Evolutionary conservation across 2,113 vertebrate genomes (phyloP), one percentile per base, ranked within the genome.

Genomic region (Callorhinus ursinus): DNA sequence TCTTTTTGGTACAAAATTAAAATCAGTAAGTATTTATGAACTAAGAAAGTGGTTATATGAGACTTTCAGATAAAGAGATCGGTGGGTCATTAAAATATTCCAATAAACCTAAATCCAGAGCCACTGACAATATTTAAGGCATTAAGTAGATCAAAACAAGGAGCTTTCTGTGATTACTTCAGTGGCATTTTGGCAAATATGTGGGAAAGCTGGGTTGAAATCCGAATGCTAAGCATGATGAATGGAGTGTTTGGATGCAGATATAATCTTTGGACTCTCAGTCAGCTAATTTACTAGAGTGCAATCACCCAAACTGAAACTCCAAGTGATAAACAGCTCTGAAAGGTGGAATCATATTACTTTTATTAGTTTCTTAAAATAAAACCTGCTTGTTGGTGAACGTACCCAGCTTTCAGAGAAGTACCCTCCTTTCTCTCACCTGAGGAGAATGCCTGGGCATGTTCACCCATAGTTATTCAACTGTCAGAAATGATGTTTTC

Each of bases 361-460:
- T 89, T 95, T 97, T 96, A 97, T 97, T 97, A 93, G 93, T 98
- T 97, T 97, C 85, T 95, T 86, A 96, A 96, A 97, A 97, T 90
- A 74, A 97, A 97, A 92, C 81, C 28, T 53, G 59, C 28, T 71
- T 69, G n/a, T 90, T 90, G 63, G 36, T 77, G 95, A 92, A 46
- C 65, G 39, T 57, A 33, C 28, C 24, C 49, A 57, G n/a, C 51
- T 94, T 88, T 97, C 49, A 96, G 53, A 95, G 53, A 71, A 61
- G 77, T 1, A 8, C 16, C 4, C 9, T 61, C 18, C 67, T 33
- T 76, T 59, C 36, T 93, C 19, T 63, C 10, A 49, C 46, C 39
- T 67, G 18, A 33, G 61, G n/a, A 93, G 33, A 69, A 18, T 36
- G 6, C 8, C 31, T 65, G 49, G 6, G 7, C 80, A 21, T 85